Conservation (phyloP, 2,888 invertebrate species). For the Chalcosyrphus nemorum region DNA sequence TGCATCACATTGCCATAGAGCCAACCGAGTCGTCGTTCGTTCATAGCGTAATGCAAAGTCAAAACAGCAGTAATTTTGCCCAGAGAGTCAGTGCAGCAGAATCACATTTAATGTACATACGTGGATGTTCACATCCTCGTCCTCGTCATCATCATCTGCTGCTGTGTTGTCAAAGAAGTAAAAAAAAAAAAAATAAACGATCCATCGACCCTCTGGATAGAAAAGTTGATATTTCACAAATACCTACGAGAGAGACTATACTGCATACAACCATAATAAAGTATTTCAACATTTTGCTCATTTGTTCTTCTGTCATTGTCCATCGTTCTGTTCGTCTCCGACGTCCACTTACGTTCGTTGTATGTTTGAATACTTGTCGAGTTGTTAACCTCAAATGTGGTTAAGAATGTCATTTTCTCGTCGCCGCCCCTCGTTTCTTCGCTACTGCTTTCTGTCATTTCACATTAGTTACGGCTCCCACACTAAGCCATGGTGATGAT, state of each 20-base stretch:
- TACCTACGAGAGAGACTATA: neutral
- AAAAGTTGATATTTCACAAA: constrained; percentile 18
- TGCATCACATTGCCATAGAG: constrained; percentile 1
- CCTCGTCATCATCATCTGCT: neutral
- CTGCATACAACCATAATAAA: neutral
- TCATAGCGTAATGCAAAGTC: constrained; percentile 42
- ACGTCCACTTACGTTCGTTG: constrained; percentile 4
- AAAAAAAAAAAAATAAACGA: neutral
- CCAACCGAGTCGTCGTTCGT: constrained; percentile 1
- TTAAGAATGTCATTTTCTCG: constrained; percentile 58
- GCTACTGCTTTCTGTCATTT: constrained; percentile 34
- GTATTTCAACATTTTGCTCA: constrained; percentile 24
- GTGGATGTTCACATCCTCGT: neutral
- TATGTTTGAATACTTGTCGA: constrained; percentile 60
- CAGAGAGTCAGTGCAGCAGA: constrained; percentile 29
- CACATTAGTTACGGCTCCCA: constrained; percentile 58
- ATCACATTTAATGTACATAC: constrained; percentile 4
- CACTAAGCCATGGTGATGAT: constrained; percentile 41
- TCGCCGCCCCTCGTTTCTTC: constrained; percentile 6
- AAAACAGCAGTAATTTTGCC: constrained; percentile 39
- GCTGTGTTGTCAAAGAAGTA: neutral
- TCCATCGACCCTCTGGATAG: constrained; percentile 1
- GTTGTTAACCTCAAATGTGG: constrained; percentile 73
- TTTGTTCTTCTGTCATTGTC: constrained; percentile 53
- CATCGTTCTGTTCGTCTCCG: constrained; percentile 9